phyloP scores from a whole-genome alignment of 2,888 invertebrate genomes.

The Catocala sponsa region DNA sequence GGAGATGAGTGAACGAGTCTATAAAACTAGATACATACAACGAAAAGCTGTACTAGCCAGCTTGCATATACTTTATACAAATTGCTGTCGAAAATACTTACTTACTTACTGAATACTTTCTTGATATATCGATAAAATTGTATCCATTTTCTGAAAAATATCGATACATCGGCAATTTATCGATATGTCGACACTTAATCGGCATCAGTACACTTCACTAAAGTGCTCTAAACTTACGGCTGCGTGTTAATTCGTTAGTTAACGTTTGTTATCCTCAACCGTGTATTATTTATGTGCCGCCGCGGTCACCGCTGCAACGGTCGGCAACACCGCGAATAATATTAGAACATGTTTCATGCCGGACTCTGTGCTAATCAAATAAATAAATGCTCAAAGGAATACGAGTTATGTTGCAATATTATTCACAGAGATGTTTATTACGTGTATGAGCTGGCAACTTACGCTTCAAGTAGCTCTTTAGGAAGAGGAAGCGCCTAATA shows the following conservation, averaged over 20 bases:
- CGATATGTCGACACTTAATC: too few relatives aligned
- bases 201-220: too few relatives aligned
- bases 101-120: too few relatives aligned
- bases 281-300: slow-evolving; percentile 41
- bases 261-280: slow-evolving; percentile 32
- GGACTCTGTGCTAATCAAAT: slow-evolving; percentile 30
- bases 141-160: too few relatives aligned
- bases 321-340: slow-evolving; percentile 16
- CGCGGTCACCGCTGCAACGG: not conserved
- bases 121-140: too few relatives aligned
- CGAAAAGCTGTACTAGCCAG: too few relatives aligned
- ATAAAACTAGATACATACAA: too few relatives aligned
- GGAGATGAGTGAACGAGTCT: too few relatives aligned
- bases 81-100: too few relatives aligned
- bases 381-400: slow-evolving; percentile 39
- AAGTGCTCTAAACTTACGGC: too few relatives aligned
- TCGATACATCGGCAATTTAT: too few relatives aligned
- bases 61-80: too few relatives aligned
- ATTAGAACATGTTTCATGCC: slow-evolving; percentile 26
- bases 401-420: slow-evolving; percentile 12
- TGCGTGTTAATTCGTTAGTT: slow-evolving; percentile 15
- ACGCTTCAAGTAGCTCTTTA: slow-evolving; percentile 1
- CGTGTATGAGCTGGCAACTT: slow-evolving; percentile 5
- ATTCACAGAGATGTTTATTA: slow-evolving; percentile 11
- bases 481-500: not conserved